These are phyloP conservation scores for Pardalotus punctatus DNA, from an alignment of 2,113 vertebrate genomes.

Conservation along the genomic window DNA sequence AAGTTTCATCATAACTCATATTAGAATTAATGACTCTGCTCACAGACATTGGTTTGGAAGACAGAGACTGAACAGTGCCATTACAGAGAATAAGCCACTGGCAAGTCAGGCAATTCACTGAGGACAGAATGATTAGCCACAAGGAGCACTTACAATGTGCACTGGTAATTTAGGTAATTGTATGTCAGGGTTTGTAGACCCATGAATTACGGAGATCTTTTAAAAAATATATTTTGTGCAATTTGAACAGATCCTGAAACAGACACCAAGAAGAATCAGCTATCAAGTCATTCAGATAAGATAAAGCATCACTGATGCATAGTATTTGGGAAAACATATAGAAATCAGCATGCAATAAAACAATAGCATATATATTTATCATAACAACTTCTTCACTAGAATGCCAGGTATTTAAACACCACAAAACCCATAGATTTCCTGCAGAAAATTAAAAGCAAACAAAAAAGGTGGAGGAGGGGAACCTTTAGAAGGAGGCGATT, in stretches of 20 bases:
- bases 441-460: not conserved
- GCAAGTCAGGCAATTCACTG: slow-evolving; percentile 56
- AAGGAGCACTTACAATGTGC: slow-evolving; percentile 72
- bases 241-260: slow-evolving; percentile 79
- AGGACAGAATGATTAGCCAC: slow-evolving; percentile 68
- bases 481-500: not conserved
- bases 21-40: not conserved
- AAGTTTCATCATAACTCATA: not conserved
- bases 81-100: slow-evolving; percentile 27
- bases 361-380: not conserved
- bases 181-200: slow-evolving; percentile 75
- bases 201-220: slow-evolving; percentile 78
- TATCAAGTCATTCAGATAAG: slow-evolving; percentile 50
- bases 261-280: slow-evolving; percentile 73
- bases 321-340: not conserved
- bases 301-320: not conserved
- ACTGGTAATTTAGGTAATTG: slow-evolving; percentile 81
- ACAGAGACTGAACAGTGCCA: not conserved
- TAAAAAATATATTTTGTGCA: slow-evolving; percentile 70
- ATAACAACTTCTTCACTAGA: not conserved
- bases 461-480: not conserved
- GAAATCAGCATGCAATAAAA: not conserved
- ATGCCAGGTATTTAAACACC: not conserved
- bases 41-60: not conserved
- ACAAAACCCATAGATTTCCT: not conserved